phyloP scores from a whole-genome alignment of 2,113 vertebrate species.

The Rhodinocichla rosea region DNA sequence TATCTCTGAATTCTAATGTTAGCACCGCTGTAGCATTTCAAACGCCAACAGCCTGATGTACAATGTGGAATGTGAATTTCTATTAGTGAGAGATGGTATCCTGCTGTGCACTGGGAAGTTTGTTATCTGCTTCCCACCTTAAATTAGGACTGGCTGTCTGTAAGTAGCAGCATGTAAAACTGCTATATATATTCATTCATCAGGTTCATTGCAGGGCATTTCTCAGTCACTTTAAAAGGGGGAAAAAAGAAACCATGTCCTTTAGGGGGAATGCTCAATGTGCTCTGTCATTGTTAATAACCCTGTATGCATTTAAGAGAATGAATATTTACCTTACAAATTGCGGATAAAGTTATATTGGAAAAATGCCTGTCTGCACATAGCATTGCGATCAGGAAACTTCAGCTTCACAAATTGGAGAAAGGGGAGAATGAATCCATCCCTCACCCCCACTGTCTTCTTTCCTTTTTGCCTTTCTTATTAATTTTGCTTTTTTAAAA shows the following conservation, averaged over 20 bases:
- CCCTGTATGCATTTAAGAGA: neutral
- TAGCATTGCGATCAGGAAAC: neutral
- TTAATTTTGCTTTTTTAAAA: neutral
- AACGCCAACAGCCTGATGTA: neutral
- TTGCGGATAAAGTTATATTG: neutral
- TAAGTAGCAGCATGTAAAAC: neutral
- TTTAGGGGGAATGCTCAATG: neutral
- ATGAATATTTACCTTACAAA: neutral
- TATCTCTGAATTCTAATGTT: conserved; percentile 62
- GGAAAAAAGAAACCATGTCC: neutral
- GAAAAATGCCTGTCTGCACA: neutral
- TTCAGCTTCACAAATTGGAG: neutral
- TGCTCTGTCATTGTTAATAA: neutral
- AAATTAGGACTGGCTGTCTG: conserved; percentile 40
- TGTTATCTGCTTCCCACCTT: conserved; percentile 26
- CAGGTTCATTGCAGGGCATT: neutral
- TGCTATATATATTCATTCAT: neutral
- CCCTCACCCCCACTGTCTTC: fast-evolving
- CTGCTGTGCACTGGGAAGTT: neutral
- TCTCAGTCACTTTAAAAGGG: neutral
- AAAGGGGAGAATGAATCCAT: neutral
- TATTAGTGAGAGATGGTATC: conserved; percentile 28
- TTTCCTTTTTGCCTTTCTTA: neutral
- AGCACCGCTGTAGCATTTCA: neutral
- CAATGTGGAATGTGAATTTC: conserved; percentile 43